A percentile compares a stretch with the other conserved stretches of the same genome.
These are phyloP conservation scores for Dissostichus mawsoni DNA, from an alignment of 2,113 vertebrate genomes.

Conservation along the genomic window DNA sequence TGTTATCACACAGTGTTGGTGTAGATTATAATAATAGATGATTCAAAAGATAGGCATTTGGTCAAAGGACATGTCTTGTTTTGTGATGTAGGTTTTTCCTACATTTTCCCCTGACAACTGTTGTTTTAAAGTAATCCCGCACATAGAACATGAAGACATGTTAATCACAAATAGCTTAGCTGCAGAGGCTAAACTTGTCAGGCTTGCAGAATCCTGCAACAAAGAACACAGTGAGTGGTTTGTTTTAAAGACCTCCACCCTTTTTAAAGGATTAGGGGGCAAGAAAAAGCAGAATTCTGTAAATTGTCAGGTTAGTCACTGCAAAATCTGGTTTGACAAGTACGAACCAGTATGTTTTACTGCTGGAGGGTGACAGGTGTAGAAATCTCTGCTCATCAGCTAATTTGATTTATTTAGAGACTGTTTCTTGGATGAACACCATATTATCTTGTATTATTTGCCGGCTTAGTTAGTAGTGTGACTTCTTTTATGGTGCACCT, in stretches of 20 bases:
- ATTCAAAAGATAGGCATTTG: constrained; percentile 52
- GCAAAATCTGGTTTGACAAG: constrained; percentile 56
- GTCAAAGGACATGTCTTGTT: constrained; percentile 55
- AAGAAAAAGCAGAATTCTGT: constrained; percentile 51
- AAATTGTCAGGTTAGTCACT: constrained; percentile 44
- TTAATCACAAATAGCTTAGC: constrained; percentile 68
- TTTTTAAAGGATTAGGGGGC: constrained; percentile 70
- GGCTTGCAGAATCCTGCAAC: constrained; percentile 46
- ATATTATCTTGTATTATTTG: constrained; percentile 26
- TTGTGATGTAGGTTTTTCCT: constrained; percentile 53
- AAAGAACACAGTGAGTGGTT: constrained; percentile 65
- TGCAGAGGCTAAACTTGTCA: constrained; percentile 70
- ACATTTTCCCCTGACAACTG: constrained; percentile 76
- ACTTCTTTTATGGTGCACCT: constrained; percentile 74
- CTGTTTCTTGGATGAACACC: background rate
- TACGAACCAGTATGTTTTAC: constrained; percentile 47
- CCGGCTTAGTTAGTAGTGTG: constrained; percentile 13
- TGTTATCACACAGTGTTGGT: constrained; percentile 4
- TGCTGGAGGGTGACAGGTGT: constrained; percentile 5
- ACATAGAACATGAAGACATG: constrained; percentile 52
- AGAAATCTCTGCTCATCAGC: background rate
- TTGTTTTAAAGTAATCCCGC: constrained; percentile 81
- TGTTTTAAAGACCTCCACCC: constrained; percentile 60
- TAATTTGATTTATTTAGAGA: constrained; percentile 3
- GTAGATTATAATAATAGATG: constrained; percentile 26